These are phyloP conservation scores for Eubucco bourcierii DNA, from an alignment of 2,113 vertebrate genomes.

Conservation along the genomic window DNA sequence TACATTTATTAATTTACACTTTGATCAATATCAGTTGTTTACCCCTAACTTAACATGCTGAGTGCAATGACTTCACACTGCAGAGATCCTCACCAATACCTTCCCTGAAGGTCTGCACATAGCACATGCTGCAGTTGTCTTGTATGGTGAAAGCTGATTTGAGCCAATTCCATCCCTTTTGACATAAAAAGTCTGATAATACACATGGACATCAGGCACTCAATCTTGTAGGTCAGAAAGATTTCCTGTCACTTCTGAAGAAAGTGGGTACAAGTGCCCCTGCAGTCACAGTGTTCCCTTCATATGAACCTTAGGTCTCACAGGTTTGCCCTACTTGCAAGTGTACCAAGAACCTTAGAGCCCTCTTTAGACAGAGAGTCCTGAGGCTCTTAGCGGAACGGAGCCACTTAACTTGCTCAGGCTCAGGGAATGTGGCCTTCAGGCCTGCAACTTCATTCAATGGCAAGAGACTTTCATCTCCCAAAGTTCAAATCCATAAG, in stretches of 20 bases:
- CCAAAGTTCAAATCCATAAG: not conserved
- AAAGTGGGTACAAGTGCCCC: not conserved
- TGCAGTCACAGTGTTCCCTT: not conserved
- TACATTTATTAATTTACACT: not conserved
- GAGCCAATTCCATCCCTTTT: not conserved
- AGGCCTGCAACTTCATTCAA: not conserved
- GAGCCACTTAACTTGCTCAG: not conserved
- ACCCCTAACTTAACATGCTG: not conserved
- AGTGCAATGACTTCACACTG: not conserved
- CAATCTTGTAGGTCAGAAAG: not conserved
- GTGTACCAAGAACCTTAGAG: not conserved
- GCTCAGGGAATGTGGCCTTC: not conserved
- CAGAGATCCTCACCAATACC: not conserved
- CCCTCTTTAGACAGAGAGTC: not conserved
- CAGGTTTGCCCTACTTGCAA: not conserved
- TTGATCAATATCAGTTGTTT: not conserved
- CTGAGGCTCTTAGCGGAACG: not conserved
- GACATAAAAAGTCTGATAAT: not conserved
- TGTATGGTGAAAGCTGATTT: not conserved
- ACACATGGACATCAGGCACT: not conserved
- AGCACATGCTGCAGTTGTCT: not conserved
- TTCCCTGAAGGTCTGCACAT: not conserved
- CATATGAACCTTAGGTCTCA: not conserved
- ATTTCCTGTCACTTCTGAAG: not conserved
- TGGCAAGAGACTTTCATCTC: not conserved